Evolutionary conservation across 1,140 invertebrate genomes (phyloP), one percentile per base, ranked within the genome.

Genomic region (Notospermus geniculatus): DNA sequence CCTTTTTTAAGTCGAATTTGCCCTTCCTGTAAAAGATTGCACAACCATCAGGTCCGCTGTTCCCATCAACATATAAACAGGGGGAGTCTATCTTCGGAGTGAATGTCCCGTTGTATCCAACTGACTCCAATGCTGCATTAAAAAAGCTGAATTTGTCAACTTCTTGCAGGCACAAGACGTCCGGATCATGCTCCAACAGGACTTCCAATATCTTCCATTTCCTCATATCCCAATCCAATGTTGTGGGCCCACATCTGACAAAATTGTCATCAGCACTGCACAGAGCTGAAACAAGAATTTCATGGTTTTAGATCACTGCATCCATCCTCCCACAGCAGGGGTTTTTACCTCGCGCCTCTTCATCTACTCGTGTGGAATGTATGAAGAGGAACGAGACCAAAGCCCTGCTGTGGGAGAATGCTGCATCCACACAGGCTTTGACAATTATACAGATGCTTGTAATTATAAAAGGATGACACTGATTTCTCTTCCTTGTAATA

Each of bases 31-130:
- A 90, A 76, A 92, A 91, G 25, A 91, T 83, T 1, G 90, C 90
- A 76, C 90, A 91, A 2, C 90, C 90, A 79, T 92, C 90, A 0
- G 90, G 89, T 1, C 90, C 90, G 66, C 88, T 89, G 71, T 90
- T 90, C 43, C 86, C 85, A 58, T 85, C 77, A 43, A 89, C 84
- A 67, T 90, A 90, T 19, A 90, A 78, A 76, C 90, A 91, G 0
- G 90, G 90, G 0, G 89, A 91, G 71, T 91, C 88, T 0, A 89
- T 89, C 78, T 91, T 91, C 0, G 88, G 88, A 69, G 86, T 87
- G 76, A 91, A 91, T 53, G 85, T 83, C 2, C 90, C 90, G 0
- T 76, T 73, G 72, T 89, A 91, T 1, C 89, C 88, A 69, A 88
- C 83, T 19, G 83, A 83, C 1, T 75, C 80, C 54, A 92, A 74